phyloP scores from a whole-genome alignment of 2,113 vertebrate species.

The Oxyura jamaicensis region DNA sequence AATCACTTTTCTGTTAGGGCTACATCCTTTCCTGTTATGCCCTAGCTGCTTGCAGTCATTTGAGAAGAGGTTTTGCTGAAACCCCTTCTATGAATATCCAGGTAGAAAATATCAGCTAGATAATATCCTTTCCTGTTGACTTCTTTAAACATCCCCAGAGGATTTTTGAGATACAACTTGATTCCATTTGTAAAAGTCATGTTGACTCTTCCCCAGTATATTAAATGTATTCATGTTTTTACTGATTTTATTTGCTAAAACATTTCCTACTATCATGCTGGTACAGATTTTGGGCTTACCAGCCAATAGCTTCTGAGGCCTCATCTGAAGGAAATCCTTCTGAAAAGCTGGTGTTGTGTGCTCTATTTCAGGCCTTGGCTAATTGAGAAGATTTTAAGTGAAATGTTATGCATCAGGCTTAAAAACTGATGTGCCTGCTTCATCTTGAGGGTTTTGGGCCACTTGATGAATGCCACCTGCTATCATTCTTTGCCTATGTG shows the following conservation, averaged over 20 bases:
- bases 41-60: not conserved
- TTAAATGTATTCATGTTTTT: not conserved
- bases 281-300: not conserved
- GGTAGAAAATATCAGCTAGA: not conserved
- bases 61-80: not conserved
- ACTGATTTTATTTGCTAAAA: not conserved
- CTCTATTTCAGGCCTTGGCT: not conserved
- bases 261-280: not conserved
- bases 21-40: not conserved
- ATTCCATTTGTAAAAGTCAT: not conserved
- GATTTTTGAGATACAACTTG: not conserved
- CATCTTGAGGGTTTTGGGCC: not conserved
- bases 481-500: not conserved
- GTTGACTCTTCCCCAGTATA: not conserved
- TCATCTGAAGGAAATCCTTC: not conserved
- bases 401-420: not conserved
- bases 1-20: not conserved
- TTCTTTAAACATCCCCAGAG: not conserved
- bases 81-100: not conserved
- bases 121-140: not conserved
- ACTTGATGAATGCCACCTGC: not conserved
- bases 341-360: not conserved
- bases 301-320: not conserved
- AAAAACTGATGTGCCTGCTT: not conserved
- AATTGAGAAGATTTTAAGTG: not conserved